Conservation (phyloP, 2,888 invertebrate genomes). For the Drosophila rellima region DNA sequence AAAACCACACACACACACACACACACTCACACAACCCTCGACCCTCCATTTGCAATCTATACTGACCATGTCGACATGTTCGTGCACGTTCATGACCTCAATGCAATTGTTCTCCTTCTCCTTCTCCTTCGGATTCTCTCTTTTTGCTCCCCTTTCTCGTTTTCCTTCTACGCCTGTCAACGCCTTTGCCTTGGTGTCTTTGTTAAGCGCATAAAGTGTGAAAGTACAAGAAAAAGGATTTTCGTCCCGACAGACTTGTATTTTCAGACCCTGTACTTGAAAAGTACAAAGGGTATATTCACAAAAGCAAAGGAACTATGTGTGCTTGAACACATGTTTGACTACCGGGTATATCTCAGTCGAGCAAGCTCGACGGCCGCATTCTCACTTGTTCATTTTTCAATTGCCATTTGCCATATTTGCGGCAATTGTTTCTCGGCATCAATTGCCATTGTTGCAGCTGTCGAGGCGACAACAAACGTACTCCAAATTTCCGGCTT, state of each 20-base stretch:
- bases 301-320: no score
- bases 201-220: constrained; percentile 70
- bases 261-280: constrained; percentile 45
- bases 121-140: not conserved
- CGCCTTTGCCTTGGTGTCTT: constrained; percentile 41
- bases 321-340: no score
- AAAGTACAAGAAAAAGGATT: constrained; percentile 71
- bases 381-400: constrained; percentile 53
- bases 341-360: no score
- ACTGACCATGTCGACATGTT: constrained; percentile 19
- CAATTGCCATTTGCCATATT: constrained; percentile 79
- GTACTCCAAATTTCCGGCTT: constrained; percentile 60
- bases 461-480: constrained; percentile 27
- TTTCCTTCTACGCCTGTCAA: constrained; percentile 36
- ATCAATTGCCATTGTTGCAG: constrained; percentile 60
- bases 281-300: not conserved
- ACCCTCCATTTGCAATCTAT: constrained; percentile 2
- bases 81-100: constrained; percentile 56
- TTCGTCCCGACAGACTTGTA: constrained; percentile 64
- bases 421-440: constrained; percentile 67
- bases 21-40: not conserved
- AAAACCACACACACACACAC: constrained; percentile 10
- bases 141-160: not conserved
- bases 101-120: constrained; percentile 30
- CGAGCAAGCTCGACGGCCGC: not conserved